phyloP scores from a whole-genome alignment of 1,140 invertebrate genomes.

The Neodiprion lecontei region DNA sequence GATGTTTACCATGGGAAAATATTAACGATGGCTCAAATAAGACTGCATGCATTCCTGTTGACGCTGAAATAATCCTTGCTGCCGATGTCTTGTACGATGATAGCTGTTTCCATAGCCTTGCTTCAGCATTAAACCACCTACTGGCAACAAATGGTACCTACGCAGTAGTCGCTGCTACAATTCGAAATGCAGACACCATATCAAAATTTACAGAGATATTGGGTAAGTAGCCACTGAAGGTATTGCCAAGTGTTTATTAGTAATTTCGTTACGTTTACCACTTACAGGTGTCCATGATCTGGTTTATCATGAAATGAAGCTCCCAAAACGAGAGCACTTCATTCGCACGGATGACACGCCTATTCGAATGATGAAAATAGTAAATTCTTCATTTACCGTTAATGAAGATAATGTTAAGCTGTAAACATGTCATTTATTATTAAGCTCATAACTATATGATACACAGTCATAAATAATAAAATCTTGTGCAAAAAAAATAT shows the following conservation, averaged over 20 bases:
- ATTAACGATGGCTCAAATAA: constrained; percentile 40
- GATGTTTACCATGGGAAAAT: constrained; percentile 62
- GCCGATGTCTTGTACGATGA: constrained; percentile 65
- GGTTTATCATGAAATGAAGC: constrained; percentile 39
- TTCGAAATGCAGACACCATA: constrained; percentile 61
- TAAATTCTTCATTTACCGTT: neutral
- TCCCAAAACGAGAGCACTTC: constrained; percentile 32
- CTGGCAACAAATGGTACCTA: constrained; percentile 39
- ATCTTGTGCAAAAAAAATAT: constrained; percentile 32
- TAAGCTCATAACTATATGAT: constrained; percentile 17
- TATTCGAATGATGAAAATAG: constrained; percentile 48
- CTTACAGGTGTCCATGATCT: constrained; percentile 44
- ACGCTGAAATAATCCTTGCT: constrained; percentile 61
- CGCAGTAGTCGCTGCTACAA: constrained; percentile 60
- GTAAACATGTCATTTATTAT: neutral
- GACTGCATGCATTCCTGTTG: constrained; percentile 24
- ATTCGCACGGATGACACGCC: constrained; percentile 38
- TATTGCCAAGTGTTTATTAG: no score
- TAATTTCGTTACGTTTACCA: constrained; percentile 31
- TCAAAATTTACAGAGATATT: constrained; percentile 53
- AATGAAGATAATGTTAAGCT: neutral
- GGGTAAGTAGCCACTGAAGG: constrained; percentile 41
- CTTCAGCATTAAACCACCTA: constrained; percentile 51
- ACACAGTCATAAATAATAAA: constrained; percentile 10
- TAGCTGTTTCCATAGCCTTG: constrained; percentile 52